These are phyloP conservation scores for Poecile montanus DNA, from an alignment of 2,797 vertebrate species.

Conservation along the genomic window DNA sequence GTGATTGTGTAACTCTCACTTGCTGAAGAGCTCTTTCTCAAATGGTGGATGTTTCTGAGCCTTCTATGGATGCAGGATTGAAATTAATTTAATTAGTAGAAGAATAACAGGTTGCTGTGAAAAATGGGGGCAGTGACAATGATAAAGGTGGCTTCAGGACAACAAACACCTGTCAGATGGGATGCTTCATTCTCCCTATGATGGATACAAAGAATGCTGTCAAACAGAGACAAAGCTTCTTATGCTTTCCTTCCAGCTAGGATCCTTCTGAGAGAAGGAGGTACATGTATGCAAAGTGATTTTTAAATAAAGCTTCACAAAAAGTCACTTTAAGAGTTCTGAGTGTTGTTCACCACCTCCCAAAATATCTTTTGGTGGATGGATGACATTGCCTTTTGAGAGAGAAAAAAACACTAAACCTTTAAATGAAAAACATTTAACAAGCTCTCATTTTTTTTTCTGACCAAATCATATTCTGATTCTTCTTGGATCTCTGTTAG, in stretches of 20 bases:
- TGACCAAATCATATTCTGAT: background rate
- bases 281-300: background rate
- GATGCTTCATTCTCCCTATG: background rate
- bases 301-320: background rate
- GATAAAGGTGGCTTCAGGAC: background rate
- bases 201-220: background rate
- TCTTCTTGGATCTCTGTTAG: background rate
- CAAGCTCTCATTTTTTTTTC: background rate
- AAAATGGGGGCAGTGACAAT: background rate
- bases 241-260: background rate
- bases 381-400: background rate
- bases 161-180: background rate
- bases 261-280: background rate
- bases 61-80: background rate
- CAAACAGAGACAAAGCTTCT: background rate
- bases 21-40: background rate
- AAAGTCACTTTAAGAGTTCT: background rate
- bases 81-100: background rate
- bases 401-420: background rate
- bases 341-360: background rate
- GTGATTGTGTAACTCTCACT: background rate
- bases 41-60: background rate
- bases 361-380: background rate
- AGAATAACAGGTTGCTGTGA: background rate
- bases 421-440: background rate